Conservation (phyloP, 2,888 invertebrate genomes). For the Cataglyphis altisquamis region DNA sequence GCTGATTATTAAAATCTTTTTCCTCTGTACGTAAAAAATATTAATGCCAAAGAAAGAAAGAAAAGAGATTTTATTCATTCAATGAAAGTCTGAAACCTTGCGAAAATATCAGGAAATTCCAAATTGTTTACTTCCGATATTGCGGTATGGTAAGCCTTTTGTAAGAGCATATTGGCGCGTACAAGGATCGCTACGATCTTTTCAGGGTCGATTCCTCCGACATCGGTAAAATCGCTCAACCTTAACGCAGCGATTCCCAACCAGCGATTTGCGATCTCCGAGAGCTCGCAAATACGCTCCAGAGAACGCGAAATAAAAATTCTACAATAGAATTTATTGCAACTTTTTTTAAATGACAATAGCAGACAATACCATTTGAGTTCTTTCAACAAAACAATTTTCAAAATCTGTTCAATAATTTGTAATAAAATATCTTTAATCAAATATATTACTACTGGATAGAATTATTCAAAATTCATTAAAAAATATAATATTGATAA, state of each 20-base stretch:
- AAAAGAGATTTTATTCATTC: not conserved
- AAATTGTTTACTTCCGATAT: conserved; percentile 35
- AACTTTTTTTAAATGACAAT: not conserved
- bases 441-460: not conserved
- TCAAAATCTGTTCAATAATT: not conserved
- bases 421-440: not conserved
- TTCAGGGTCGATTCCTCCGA: not conserved
- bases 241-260: not conserved
- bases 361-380: not conserved
- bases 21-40: not conserved
- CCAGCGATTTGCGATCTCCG: not conserved
- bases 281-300: not conserved
- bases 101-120: not conserved
- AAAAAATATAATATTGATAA: not conserved
- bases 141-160: not conserved
- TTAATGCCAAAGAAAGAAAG: not conserved
- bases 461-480: not conserved
- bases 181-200: not conserved
- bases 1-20: not conserved
- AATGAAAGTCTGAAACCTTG: not conserved
- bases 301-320: not conserved
- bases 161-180: not conserved
- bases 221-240: conserved; percentile 9
- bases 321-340: not conserved
- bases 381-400: not conserved